Percentiles rank a stretch among this genome's conserved stretches.
phyloP scores from a whole-genome alignment of 1,140 invertebrate species.

The Spodoptera litura region DNA sequence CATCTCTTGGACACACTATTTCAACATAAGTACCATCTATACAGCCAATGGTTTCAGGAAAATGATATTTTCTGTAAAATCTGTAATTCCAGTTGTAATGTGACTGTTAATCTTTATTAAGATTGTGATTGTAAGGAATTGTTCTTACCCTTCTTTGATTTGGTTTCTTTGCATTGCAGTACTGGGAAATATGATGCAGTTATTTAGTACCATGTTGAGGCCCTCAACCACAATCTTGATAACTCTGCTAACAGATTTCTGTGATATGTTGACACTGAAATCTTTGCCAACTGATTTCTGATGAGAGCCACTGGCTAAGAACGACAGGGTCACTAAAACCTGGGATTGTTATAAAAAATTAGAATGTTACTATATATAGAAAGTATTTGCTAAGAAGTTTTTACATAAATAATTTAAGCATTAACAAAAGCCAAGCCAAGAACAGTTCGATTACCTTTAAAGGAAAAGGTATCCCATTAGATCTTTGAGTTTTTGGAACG shows the following conservation, averaged over 20 bases:
- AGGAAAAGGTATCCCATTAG: constrained; percentile 67
- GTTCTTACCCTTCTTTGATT: constrained; percentile 66
- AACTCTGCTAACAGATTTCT: constrained; percentile 66
- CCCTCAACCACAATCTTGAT: constrained; percentile 66
- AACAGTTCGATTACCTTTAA: constrained; percentile 54
- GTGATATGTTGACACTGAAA: constrained; percentile 63
- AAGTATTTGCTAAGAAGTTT: neutral
- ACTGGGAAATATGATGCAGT: constrained; percentile 62
- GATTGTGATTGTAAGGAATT: neutral
- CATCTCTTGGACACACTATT: constrained; percentile 67
- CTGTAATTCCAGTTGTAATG: constrained; percentile 47
- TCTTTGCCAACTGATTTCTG: constrained; percentile 66
- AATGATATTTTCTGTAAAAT: constrained; percentile 68
- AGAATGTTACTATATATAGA: neutral
- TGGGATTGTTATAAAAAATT: constrained; percentile 34
- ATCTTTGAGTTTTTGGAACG: constrained; percentile 63
- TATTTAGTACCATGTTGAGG: constrained; percentile 59
- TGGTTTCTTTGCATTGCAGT: constrained; percentile 55
- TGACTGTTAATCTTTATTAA: neutral
- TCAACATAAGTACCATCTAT: constrained; percentile 65
- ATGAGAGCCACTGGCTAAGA: constrained; percentile 62
- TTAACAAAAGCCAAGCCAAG: neutral
- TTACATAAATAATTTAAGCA: neutral
- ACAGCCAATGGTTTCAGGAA: constrained; percentile 66
- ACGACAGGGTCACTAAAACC: constrained; percentile 66